Evolutionary conservation across 2,113 vertebrate genomes (phyloP), one percentile per base, ranked within the genome.

Genomic region (Crypturellus undulatus): DNA sequence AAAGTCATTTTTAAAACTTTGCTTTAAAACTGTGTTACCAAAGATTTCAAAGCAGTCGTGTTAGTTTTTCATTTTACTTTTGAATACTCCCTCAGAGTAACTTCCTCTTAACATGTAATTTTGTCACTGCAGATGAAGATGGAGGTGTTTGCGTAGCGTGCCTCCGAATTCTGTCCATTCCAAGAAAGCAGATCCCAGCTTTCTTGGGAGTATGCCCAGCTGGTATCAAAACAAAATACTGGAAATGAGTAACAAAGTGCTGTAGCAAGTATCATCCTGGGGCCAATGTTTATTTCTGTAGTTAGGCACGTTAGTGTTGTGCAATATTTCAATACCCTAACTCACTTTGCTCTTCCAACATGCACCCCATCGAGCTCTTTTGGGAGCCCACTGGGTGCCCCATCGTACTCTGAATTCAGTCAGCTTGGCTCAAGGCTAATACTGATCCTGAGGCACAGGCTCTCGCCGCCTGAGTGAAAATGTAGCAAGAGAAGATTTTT

Each of bases 201-300:
- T 88, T 59, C 34, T 47, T 90, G 86, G 77, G 40, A 92, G 38
- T 25, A 34, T 68, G 72, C 83, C 86, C 71, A 62, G 13, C 47
- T 65, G 52, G 20, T 81, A 89, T 84, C 22, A 6, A 81, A 91
- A 3, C 49, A 94, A 82, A 94, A 70, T 67, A 58, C 73, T 92
- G 77, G 58, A 76, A 86, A 72, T 42, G 4, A 89, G 24, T 68
- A 79, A 81, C n/a, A 25, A 86, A 90, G 69, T 79, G 38, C 81
- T 92, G 67, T 4, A 1, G 64, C n/a, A 88, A 90, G 17, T 67
- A 72, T 1, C 84, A 40, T 0, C 42, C 51, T 67, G 85, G 51
- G 49, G 81, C 84, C 81, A 79, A 8, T 62, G 49, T 91, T 96
- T 82, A 45, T 79, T 59, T 18, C 67, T 0, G 0, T 24, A 38